Evolutionary conservation across 2,113 vertebrate genomes (phyloP).

Genomic region (Castor canadensis): DNA sequence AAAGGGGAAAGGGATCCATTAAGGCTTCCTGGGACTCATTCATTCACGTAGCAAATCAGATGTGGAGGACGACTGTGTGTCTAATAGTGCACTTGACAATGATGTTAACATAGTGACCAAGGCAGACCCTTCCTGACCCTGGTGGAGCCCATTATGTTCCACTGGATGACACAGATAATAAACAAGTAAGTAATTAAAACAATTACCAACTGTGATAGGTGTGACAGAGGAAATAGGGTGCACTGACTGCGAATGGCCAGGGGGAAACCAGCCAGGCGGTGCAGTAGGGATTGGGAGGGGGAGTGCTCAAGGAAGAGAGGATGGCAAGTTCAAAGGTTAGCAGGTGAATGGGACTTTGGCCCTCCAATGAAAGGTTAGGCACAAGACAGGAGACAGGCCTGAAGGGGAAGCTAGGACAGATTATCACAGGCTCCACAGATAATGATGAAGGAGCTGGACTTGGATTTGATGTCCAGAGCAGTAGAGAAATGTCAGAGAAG

Average conservation of each 20-base stretch:
- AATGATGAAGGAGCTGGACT: background rate
- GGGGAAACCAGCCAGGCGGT: background rate
- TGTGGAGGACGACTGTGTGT: background rate
- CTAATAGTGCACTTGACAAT: background rate
- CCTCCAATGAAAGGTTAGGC: background rate
- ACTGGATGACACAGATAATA: background rate
- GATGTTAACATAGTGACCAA: background rate
- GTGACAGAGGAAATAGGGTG: background rate
- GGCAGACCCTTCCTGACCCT: background rate
- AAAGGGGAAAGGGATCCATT: background rate
- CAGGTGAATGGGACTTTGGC: no score
- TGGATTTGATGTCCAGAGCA: background rate
- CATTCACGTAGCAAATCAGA: background rate
- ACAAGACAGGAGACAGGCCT: background rate
- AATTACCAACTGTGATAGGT: background rate
- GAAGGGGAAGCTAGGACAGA: background rate
- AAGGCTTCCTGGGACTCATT: background rate
- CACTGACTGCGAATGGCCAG: background rate
- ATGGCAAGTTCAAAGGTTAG: background rate
- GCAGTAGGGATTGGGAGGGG: no score
- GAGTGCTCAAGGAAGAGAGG: background rate
- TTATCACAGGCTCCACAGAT: background rate
- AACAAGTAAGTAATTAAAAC: background rate
- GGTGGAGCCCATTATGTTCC: background rate
- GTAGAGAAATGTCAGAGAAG: background rate